Evolutionary conservation across 1,140 invertebrate species (phyloP).

Genomic region (Proctacanthus coquilletti): DNA sequence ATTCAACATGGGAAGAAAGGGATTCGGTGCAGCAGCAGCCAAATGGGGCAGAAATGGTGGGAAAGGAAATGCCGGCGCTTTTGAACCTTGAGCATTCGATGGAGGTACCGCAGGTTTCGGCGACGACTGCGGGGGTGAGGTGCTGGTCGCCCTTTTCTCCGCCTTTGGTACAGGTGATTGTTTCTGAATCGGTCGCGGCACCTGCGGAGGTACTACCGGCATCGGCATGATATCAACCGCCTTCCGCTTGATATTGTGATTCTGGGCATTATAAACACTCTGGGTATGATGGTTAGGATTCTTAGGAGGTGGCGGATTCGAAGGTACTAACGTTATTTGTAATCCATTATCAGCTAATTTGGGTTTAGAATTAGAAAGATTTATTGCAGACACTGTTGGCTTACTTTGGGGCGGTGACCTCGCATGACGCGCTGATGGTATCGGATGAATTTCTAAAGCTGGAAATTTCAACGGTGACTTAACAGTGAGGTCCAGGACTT

Average conservation of each 20-base stretch:
- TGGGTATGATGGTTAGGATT: neutral
- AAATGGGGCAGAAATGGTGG: neutral
- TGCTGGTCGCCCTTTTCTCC: no score
- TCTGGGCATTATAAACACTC: constrained; percentile 1
- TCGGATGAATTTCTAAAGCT: neutral
- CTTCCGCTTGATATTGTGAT: constrained; percentile 4
- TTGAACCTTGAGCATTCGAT: neutral
- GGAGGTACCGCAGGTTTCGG: neutral
- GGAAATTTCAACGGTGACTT: constrained; percentile 20
- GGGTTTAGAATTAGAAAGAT: neutral
- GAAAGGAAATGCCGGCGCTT: neutral
- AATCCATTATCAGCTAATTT: constrained; percentile 1
- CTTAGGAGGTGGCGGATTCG: neutral
- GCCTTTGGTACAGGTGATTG: neutral
- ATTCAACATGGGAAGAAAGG: constrained; percentile 1
- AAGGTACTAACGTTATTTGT: constrained; percentile 2
- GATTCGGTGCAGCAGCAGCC: neutral
- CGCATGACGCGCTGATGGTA: neutral
- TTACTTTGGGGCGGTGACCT: neutral
- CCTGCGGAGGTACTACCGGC: neutral
- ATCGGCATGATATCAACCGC: neutral
- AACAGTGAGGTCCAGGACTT: constrained; percentile 24
- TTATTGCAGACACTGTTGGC: neutral
- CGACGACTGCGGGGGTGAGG: neutral
- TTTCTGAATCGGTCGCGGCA: neutral